These are phyloP conservation scores for Corydoras sp. DNA, from an alignment of 2,113 vertebrate species.

Conservation along the genomic window DNA sequence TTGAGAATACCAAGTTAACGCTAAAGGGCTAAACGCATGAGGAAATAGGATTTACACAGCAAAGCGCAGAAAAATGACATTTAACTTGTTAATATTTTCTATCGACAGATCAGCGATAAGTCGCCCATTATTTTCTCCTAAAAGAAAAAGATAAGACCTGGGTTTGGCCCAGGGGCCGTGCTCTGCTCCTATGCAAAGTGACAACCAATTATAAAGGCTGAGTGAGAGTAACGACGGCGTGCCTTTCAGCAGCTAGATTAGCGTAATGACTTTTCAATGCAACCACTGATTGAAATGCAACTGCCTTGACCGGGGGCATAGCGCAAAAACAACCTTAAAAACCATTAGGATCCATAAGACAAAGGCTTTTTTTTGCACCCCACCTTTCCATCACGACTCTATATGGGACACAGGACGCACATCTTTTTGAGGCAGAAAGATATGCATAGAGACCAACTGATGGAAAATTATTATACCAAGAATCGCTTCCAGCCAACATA, in stretches of 20 bases:
- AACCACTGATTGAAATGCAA: slow-evolving; percentile 78
- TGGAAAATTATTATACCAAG: slow-evolving; percentile 74
- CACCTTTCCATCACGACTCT: slow-evolving; percentile 39
- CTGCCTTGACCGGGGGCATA: slow-evolving; percentile 78
- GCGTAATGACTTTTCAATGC: slow-evolving; percentile 70
- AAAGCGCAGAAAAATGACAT: slow-evolving; percentile 64
- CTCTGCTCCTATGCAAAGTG: slow-evolving; percentile 83
- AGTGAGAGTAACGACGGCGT: slow-evolving; percentile 49
- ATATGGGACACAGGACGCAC: no score
- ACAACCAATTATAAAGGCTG: slow-evolving; percentile 72
- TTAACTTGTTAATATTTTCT: slow-evolving; percentile 76
- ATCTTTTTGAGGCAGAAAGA: slow-evolving; percentile 43
- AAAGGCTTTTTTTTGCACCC: slow-evolving; percentile 1
- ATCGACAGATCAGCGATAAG: slow-evolving; percentile 87
- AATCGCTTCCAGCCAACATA: slow-evolving; percentile 93
- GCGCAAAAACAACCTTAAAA: slow-evolving; percentile 67
- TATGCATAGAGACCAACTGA: slow-evolving; percentile 55
- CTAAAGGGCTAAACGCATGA: slow-evolving; percentile 56
- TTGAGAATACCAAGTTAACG: slow-evolving; percentile 22
- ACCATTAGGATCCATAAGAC: slow-evolving; percentile 72
- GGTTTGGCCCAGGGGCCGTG: slow-evolving; percentile 77
- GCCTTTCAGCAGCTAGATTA: slow-evolving; percentile 62
- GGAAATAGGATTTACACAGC: slow-evolving; percentile 55
- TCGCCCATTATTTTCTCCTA: slow-evolving; percentile 75
- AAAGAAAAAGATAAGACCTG: slow-evolving; percentile 82